Base-by-base conservation (phyloP, 2,797 vertebrate genomes). In the Eurystomus glaucurus region DNA sequence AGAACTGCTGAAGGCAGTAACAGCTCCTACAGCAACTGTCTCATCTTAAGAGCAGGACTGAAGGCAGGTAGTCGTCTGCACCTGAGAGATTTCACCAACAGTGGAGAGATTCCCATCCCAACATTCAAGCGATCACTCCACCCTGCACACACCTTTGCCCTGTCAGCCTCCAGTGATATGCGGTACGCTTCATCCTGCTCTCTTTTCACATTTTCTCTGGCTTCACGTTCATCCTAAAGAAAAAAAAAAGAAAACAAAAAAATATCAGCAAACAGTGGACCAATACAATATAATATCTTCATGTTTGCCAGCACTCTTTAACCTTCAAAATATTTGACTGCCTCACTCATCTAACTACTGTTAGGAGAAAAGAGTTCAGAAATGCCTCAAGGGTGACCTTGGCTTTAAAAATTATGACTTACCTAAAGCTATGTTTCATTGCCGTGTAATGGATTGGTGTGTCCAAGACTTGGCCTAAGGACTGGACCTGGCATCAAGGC, bases 161-260 rank as follows among this genome's bases (percentile, higher is more conserved):
- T 99, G 98, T 99, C 99, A 26, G 99, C 99, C 98, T 99, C 99
- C 96, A 99, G 98, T 10, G 99, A 99, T 97, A 99, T 95, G 87
- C 99, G 99, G 97, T 99, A 99, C 1, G 99, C 99, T 97, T 99
- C 99, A 35, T 99, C 99, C 96, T 99, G 99, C 93, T 99, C 99
- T 94, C 99, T 99, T 95, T 99, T 99, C 98, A 99, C 99, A 88
- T 98, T 99, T 98, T 99, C 99, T 98, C 99, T 99, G 28, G 99
- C 99, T 98, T 99, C 99, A 80, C 99, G 99, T 93, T 99, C 99
- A 94, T 99, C 99, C 99, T 99, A 97, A 78, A 89, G 46, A 39
- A 70, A 76, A 61, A 26, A 55, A 29, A 61, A 26, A 25, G 11
- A 1, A n/a, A 55, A 78, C 29, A 3, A 16, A 70, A 55, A 51